Conservation (phyloP, 2,888 invertebrate species). For the Nomada ruficornis region DNA sequence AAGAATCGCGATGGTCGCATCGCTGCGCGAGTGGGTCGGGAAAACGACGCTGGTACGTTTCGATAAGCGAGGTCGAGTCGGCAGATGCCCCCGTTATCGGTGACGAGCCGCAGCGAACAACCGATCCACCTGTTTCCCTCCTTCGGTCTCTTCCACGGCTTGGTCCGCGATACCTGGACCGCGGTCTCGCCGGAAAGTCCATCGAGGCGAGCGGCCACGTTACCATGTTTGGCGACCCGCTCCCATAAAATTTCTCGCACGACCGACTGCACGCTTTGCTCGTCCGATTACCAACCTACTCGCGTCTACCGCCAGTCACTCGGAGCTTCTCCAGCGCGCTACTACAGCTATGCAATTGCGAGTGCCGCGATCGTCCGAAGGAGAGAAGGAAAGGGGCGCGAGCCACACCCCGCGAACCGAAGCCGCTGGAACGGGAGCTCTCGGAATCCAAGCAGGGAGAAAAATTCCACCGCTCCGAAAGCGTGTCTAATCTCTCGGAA, state of each 20-base stretch:
- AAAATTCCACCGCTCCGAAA: not conserved
- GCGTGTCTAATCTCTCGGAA: conserved; percentile 1
- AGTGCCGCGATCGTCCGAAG: not conserved
- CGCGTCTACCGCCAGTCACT: conserved; percentile 42
- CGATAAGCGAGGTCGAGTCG: conserved; percentile 44
- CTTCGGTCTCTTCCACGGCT: not conserved
- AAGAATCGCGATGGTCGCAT: not conserved
- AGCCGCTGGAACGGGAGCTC: conserved; percentile 20
- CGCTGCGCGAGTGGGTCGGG: not conserved
- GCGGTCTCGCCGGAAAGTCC: not conserved
- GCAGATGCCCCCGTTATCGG: conserved; percentile 58
- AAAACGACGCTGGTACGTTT: not conserved
- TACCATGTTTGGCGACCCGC: conserved; percentile 78
- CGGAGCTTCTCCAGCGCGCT: conserved; percentile 12
- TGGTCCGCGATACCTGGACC: not conserved
- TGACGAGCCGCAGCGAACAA: too few relatives aligned
- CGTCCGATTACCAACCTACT: conserved; percentile 57
- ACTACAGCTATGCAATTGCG: not conserved
- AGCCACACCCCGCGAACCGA: conserved; percentile 49
- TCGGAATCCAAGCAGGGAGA: too few relatives aligned
- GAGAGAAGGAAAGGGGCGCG: not conserved
- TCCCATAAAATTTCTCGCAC: conserved; percentile 77
- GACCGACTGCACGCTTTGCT: conserved; percentile 34
- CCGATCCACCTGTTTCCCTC: conserved; percentile 62
- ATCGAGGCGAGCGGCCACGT: conserved; percentile 50